Base-by-base conservation (phyloP, 2,797 vertebrate species). In the Otolemur crassicaudatus region DNA sequence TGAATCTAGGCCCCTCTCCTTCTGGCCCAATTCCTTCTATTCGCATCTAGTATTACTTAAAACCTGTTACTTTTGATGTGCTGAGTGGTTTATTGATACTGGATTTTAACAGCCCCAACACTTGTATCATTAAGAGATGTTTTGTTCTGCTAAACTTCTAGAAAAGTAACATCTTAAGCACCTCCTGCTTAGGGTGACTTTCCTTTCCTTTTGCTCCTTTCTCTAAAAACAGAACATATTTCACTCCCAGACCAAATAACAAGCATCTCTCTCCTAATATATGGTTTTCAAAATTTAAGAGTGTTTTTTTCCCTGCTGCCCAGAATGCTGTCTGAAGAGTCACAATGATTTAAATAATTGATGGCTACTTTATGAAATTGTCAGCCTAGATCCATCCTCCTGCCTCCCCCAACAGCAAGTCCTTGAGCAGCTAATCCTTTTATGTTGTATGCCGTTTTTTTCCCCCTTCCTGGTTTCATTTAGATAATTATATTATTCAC, bases 321-420 rank as follows among this genome's bases (percentile, higher is more conserved):
- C 97, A 96, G 94, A 97, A 96, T 75, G 91, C 96, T 95, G 27
- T 86, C 97, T 97, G 98, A 92, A 96, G 98, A 98, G 97, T 98
- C 98, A 95, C 96, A 53, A 1, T 96, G 58, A 91, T 98, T 96
- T 98, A 94, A 98, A 98, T 98, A 98, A 98, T 98, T 98, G 98
- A 98, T 98, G 98, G 97, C 97, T 97, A 98, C 97, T 98, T 98
- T 98, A 97, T 98, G 96, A 98, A 98, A 97, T 97, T 98, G 98
- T 98, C 98, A 98, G 96, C 95, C 77, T 94, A 79, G 97, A 98
- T 98, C 97, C 96, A 92, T 98, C 95, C 96, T 96, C 84, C 92
- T 53, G 58, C 95, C 95, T 98, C 96, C 96, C 94, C 94, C 97
- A 97, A 82, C 9, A 81, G 31, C 19, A 2, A 87, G 56, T 76